A percentile compares a stretch with the other conserved stretches of the same genome.
Conservation (phyloP, 2,888 invertebrate genomes). For the Trachelus tabidus region DNA sequence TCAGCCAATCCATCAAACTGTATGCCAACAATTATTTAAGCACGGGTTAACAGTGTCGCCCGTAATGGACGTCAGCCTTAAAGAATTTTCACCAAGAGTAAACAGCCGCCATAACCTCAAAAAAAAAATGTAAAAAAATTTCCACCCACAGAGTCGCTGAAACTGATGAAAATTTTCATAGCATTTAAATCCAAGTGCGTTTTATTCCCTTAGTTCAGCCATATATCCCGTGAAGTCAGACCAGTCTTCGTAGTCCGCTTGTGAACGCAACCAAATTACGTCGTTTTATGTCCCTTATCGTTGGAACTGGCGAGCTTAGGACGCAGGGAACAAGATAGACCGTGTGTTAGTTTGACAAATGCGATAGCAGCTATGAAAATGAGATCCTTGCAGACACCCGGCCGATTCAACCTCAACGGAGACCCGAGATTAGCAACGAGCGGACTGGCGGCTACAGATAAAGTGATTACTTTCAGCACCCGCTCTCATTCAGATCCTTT, state of each 20-base stretch:
- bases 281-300: neutral
- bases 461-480: constrained; percentile 50
- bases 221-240: neutral
- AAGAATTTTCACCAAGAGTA: neutral
- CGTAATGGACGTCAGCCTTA: neutral
- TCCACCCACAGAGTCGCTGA: neutral
- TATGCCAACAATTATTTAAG: neutral
- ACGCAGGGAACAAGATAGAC: neutral
- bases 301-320: neutral
- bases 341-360: constrained; percentile 18
- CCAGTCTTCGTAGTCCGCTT: neutral
- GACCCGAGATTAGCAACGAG: constrained; percentile 38
- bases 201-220: neutral
- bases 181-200: neutral
- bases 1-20: neutral
- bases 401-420: constrained; percentile 19
- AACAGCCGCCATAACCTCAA: neutral
- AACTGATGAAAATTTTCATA: neutral
- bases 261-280: neutral
- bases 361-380: constrained; percentile 17
- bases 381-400: constrained; percentile 15
- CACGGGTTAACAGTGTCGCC: neutral
- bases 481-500: constrained; percentile 51
- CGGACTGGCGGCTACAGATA: constrained; percentile 48
- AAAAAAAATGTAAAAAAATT: neutral